Conservation (phyloP, 2,888 invertebrate genomes). For the Xylocampa areola region DNA sequence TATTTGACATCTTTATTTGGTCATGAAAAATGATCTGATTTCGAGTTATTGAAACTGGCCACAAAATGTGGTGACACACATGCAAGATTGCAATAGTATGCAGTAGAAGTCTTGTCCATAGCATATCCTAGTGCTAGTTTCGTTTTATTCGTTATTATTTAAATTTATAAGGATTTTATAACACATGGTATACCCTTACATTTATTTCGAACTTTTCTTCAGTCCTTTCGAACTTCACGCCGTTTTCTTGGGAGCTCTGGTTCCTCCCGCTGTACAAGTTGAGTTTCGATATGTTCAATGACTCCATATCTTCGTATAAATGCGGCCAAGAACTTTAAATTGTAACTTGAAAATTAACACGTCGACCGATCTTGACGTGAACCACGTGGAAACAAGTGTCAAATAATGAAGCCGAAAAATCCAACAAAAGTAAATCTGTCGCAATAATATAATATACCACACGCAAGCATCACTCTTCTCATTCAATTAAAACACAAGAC, state of each 20-base stretch:
- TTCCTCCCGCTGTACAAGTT: slow-evolving; percentile 81
- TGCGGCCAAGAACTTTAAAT: slow-evolving; percentile 65
- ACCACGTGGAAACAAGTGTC: slow-evolving; percentile 88
- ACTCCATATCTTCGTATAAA: slow-evolving; percentile 76
- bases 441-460: slow-evolving; percentile 51
- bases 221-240: slow-evolving; percentile 68
- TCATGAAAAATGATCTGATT: slow-evolving; percentile 64
- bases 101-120: background rate
- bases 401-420: slow-evolving; percentile 67
- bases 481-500: slow-evolving; percentile 56
- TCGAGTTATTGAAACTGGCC: slow-evolving; percentile 4
- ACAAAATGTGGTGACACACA: background rate
- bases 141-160: slow-evolving; percentile 11
- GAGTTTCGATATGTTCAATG: slow-evolving; percentile 84
- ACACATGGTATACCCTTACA: slow-evolving; percentile 68
- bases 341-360: slow-evolving; percentile 77
- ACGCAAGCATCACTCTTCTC: slow-evolving; percentile 63
- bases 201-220: slow-evolving; percentile 74
- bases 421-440: slow-evolving; percentile 60
- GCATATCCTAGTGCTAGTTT: background rate
- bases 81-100: background rate
- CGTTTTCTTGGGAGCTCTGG: slow-evolving; percentile 70
- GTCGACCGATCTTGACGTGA: slow-evolving; percentile 83
- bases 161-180: slow-evolving; percentile 11
- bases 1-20: slow-evolving; percentile 56